Evolutionary conservation across 2,888 invertebrate genomes (phyloP).

Genomic region (Hirtodrosophila cameraria): DNA sequence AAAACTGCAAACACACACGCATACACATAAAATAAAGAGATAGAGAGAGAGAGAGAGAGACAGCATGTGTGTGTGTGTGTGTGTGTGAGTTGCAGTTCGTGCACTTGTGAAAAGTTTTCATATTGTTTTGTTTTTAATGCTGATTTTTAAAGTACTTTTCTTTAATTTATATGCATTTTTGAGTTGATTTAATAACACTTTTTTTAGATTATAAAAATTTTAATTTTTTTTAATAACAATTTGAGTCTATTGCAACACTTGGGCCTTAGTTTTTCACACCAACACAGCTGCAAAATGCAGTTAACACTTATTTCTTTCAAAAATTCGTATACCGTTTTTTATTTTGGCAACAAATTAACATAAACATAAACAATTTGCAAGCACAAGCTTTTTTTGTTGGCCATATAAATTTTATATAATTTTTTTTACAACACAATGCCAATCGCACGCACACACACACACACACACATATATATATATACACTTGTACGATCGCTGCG

Average conservation of each 20-base stretch:
- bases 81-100: constrained; percentile 40
- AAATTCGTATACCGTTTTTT: constrained; percentile 6
- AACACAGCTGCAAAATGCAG: constrained; percentile 30
- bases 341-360: constrained; percentile 20
- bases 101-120: constrained; percentile 59
- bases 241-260: constrained; percentile 44
- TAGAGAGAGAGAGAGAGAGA: constrained; percentile 10
- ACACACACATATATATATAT: constrained; percentile 20
- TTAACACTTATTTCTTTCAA: constrained; percentile 26
- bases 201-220: constrained; percentile 2
- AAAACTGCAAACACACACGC: constrained; percentile 26
- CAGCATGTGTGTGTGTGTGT: constrained; percentile 24
- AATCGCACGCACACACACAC: constrained; percentile 23
- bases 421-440: constrained; percentile 48
- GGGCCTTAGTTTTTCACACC: constrained; percentile 33
- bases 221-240: constrained; percentile 3
- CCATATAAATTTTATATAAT: constrained; percentile 66
- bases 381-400: constrained; percentile 22
- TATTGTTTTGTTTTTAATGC: constrained; percentile 5
- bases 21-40: background rate
- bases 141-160: constrained; percentile 12
- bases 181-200: background rate
- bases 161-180: constrained; percentile 1
- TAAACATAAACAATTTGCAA: constrained; percentile 29
- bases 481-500: constrained; percentile 54